phyloP scores from a whole-genome alignment of 2,888 invertebrate species.

The Stegophylla sp. region DNA sequence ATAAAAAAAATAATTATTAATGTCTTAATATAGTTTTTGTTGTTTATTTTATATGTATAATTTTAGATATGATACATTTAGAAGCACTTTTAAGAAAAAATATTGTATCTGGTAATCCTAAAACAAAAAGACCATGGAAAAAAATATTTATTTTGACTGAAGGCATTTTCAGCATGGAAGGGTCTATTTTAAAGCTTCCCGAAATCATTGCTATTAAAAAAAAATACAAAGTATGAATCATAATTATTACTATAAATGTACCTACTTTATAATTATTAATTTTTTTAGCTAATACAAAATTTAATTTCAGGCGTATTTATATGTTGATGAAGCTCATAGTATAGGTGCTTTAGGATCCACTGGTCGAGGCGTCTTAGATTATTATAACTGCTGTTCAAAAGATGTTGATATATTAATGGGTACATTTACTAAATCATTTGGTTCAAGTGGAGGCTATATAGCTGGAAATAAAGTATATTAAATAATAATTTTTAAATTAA shows the following conservation, averaged over 20 bases:
- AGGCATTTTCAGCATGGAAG: conserved; percentile 99
- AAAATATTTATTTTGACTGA: conserved; percentile 94
- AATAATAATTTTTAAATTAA: neutral
- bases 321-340: conserved; percentile 98
- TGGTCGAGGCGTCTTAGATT: conserved; percentile 89
- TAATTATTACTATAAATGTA: neutral
- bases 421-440: conserved; percentile 98
- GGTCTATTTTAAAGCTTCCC: conserved; percentile 87
- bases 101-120: conserved; percentile 80
- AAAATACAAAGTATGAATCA: conserved; percentile 77
- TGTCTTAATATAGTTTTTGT: too few relatives aligned
- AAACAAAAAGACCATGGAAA: conserved; percentile 80
- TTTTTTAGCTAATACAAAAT: neutral
- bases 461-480: conserved; percentile 80
- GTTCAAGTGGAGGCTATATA: conserved; percentile 95
- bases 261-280: neutral
- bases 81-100: conserved; percentile 80
- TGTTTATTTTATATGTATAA: too few relatives aligned
- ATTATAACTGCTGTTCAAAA: conserved; percentile 78
- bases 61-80: conserved; percentile 83
- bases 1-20: too few relatives aligned
- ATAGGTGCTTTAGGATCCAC: conserved; percentile 89
- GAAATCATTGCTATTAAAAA: conserved; percentile 86
- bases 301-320: conserved; percentile 77
- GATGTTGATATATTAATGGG: conserved; percentile 97